Conservation (phyloP, 1,140 invertebrate species). For the Ceratina japonica region DNA sequence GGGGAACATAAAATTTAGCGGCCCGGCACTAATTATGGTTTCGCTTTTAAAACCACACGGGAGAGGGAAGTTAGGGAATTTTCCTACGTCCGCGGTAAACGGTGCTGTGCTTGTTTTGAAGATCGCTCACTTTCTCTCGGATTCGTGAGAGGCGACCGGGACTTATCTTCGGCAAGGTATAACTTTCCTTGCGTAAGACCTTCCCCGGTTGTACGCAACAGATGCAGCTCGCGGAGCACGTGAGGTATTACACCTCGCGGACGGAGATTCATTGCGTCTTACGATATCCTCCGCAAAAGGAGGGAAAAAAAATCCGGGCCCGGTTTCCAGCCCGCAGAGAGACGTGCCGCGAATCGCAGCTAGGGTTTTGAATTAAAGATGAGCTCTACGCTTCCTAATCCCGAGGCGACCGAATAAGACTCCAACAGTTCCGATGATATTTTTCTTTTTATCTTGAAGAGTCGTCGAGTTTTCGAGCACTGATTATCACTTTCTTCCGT, state of each 20-base stretch:
- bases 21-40: background rate
- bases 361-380: conserved; percentile 24
- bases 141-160: conserved; percentile 9
- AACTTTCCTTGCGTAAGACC: conserved; percentile 46
- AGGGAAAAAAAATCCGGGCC: background rate
- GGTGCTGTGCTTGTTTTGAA: conserved; percentile 28
- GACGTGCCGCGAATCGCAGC: background rate
- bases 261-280: conserved; percentile 9
- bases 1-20: background rate
- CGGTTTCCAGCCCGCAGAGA: background rate
- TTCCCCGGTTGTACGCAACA: conserved; percentile 23
- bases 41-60: too few species aligned
- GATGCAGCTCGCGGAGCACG: conserved; percentile 18
- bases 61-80: too few species aligned
- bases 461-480: background rate
- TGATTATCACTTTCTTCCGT: background rate
- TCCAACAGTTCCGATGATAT: too few species aligned
- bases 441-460: too few species aligned
- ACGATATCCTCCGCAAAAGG: conserved; percentile 33
- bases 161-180: conserved; percentile 31
- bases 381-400: background rate
- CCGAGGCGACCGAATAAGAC: too few species aligned
- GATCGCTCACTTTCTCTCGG: conserved; percentile 37
- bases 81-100: background rate
- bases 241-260: conserved; percentile 26